Base-by-base conservation (phyloP, 2,888 invertebrate genomes). In the Listrodromus nycthemerus region DNA sequence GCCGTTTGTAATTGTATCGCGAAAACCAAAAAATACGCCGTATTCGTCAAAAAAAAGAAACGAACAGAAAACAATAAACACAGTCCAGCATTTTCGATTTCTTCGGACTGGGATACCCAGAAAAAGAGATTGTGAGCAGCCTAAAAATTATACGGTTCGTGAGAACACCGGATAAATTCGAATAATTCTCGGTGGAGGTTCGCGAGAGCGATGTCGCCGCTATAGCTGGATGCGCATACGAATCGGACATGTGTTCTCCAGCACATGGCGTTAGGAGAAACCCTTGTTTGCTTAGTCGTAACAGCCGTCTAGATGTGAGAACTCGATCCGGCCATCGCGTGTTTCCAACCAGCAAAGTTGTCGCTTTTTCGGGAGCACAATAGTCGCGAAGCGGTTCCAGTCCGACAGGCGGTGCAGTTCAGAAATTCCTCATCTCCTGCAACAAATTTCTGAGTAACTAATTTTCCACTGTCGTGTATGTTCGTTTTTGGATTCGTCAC, bases 101-200 rank as follows among this genome's bases (percentile, higher is more conserved):
- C 75, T 70, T 71, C 66, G 75, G 58, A 24, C n/a, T 41, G 75
- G 80, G 80, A 83, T 83, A 80, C 80, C 79, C n/a, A n/a, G 80
- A 83, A 33, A 24, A 80, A 73, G 27, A 71, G 76, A 80, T 80
- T 76, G 83, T 83, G 80, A 83, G 70, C 50, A 77, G 80, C 58
- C 45, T 77, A n/a, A 61, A 76, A 80, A 80, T 74, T 82, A 69
- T 74, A 71, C 67, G 76, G 33, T 77, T 63, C 73, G 76, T 52
- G 76, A 69, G 80, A 80, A 80, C 63, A 52, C 66, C 50, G 19
- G 80, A 80, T 80, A 71, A 70, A 66, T 37, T 66, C 63, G 74
- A 63, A 74, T 74, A 74, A 74, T 74, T 74, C 50, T 27, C 61
- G 50, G 19, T 10, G 50, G 24, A 48, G 61, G 58, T 10, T 58